A percentile compares a stretch with the other conserved stretches of the same genome.
These are phyloP conservation scores for Oreotrochilus melanogaster DNA, from an alignment of 2,113 vertebrate genomes.

Conservation along the genomic window DNA sequence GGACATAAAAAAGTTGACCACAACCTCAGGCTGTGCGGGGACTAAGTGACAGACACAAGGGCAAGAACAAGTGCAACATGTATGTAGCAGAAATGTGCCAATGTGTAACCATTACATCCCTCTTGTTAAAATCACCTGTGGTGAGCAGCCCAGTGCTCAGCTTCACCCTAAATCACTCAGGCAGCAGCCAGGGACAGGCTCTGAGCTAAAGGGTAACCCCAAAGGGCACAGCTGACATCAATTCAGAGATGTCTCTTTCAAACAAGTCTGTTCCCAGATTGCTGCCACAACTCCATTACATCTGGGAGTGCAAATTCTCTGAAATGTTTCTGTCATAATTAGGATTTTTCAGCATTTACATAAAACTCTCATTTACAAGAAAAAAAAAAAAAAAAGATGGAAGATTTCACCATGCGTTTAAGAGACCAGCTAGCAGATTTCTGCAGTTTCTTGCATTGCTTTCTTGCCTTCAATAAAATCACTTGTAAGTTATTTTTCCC, in stretches of 20 bases:
- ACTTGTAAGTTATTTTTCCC: background rate
- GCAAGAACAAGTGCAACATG: background rate
- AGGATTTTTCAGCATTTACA: background rate
- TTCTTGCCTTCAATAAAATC: background rate
- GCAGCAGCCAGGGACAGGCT: background rate
- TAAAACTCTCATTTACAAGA: background rate
- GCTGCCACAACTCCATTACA: background rate
- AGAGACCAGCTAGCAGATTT: background rate
- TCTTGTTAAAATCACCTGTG: background rate
- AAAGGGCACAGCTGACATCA: background rate
- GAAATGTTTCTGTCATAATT: background rate
- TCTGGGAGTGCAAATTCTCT: background rate
- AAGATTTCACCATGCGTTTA: background rate
- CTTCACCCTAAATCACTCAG: background rate
- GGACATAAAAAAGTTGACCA: background rate
- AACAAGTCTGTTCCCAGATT: background rate
- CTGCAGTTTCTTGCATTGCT: background rate
- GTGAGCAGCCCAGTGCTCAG: background rate
- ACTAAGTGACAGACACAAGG: background rate
- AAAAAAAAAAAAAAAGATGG: background rate
- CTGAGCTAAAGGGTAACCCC: background rate
- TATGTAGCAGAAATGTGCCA: background rate
- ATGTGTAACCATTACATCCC: background rate
- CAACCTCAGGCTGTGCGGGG: background rate
- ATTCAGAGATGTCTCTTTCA: background rate